These are phyloP conservation scores for Chrysochloris asiatica DNA, from an alignment of 2,113 vertebrate genomes.

Conservation along the genomic window DNA sequence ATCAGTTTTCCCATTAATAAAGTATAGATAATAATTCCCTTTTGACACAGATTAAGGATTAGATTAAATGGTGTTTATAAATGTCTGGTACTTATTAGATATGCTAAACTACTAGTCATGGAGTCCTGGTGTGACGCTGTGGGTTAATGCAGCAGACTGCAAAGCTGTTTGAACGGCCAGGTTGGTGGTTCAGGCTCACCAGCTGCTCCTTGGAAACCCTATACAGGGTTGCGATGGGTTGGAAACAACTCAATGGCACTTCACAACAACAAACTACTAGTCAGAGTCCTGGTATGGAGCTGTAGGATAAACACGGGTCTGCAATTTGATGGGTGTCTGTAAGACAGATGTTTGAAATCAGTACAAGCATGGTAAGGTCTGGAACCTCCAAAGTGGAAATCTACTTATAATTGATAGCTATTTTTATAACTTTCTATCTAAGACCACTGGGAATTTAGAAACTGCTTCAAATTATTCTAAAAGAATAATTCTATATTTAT, in stretches of 20 bases:
- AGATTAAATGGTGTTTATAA: not conserved
- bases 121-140: no score
- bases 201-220: no score
- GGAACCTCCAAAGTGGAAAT: constrained; percentile 44
- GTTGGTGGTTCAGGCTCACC: no score
- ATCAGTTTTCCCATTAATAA: not conserved
- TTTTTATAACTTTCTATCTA: constrained; percentile 47
- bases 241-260: no score
- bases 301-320: no score
- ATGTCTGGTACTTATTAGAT: not conserved
- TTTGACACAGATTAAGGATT: not conserved
- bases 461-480: constrained; percentile 45
- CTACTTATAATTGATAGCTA: not conserved
- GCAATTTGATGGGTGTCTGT: not conserved
- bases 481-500: not conserved
- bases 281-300: no score
- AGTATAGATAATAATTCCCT: not conserved
- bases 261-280: no score
- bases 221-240: no score
- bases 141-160: no score
- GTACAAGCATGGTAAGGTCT: constrained; percentile 15
- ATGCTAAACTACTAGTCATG: no score
- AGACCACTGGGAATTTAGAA: constrained; percentile 44
- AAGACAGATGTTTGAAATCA: constrained; percentile 57
- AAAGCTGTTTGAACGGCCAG: no score